phyloP scores from a whole-genome alignment of 1,140 invertebrate genomes.

The Dreissena rostriformis region DNA sequence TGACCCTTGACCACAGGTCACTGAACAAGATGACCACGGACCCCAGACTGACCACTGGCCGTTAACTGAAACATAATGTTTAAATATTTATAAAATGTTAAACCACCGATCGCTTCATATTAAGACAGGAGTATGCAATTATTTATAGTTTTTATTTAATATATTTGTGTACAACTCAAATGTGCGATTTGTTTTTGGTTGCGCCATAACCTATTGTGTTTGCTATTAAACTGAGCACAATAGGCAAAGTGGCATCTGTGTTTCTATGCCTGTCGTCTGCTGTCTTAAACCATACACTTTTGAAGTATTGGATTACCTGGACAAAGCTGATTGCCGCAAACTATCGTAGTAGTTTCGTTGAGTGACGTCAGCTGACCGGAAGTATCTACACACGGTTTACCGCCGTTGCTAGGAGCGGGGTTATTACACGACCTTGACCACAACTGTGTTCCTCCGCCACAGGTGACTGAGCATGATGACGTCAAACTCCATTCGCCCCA shows the following conservation, averaged over 20 bases:
- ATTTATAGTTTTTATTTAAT: too few species aligned
- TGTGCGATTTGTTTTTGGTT: too few species aligned
- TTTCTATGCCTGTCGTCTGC: too few species aligned
- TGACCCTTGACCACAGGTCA: constrained; percentile 65
- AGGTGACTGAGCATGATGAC: constrained; percentile 93
- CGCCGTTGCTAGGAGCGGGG: constrained; percentile 55
- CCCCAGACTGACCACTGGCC: constrained; percentile 53
- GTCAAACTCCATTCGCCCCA: constrained; percentile 85
- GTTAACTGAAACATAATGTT: too few species aligned
- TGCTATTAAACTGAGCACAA: too few species aligned
- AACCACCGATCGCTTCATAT: too few species aligned
- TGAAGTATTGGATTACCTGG: background rate
- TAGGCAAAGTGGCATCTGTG: too few species aligned
- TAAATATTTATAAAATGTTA: too few species aligned
- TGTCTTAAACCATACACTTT: too few species aligned
- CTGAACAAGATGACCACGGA: constrained; percentile 60
- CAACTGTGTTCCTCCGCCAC: constrained; percentile 91
- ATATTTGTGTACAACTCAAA: too few species aligned
- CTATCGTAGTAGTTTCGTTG: background rate
- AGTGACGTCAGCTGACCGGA: background rate
- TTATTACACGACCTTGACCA: constrained; percentile 81
- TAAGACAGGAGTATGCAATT: too few species aligned
- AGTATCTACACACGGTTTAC: constrained; percentile 31
- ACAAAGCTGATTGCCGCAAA: background rate
- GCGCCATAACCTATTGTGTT: too few species aligned